These are phyloP conservation scores for Sussaba pulchella DNA, from an alignment of 2,888 invertebrate genomes.

Conservation along the genomic window DNA sequence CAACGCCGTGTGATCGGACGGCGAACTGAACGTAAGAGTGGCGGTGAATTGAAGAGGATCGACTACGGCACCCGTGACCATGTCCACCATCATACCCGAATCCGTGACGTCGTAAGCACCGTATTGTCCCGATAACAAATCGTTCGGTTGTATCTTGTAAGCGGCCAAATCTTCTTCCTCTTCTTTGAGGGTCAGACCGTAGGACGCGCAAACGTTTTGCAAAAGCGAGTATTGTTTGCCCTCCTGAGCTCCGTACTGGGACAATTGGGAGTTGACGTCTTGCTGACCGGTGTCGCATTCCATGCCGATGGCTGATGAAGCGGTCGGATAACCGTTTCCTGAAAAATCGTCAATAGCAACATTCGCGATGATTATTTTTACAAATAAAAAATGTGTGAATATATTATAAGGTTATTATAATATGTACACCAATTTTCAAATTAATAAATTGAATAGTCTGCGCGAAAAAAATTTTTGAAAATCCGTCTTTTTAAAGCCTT, in stretches of 20 bases:
- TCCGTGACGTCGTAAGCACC: constrained; percentile 89
- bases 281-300: constrained; percentile 91
- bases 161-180: constrained; percentile 91
- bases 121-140: constrained; percentile 86
- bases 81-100: constrained; percentile 92
- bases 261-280: constrained; percentile 84
- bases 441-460: no score
- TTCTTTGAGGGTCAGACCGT: constrained; percentile 89
- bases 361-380: constrained; percentile 6
- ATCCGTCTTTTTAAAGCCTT: no score
- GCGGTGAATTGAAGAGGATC: constrained; percentile 94
- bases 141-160: constrained; percentile 90
- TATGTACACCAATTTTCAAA: no score
- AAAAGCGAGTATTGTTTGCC: constrained; percentile 91
- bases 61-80: constrained; percentile 90
- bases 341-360: neutral
- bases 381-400: no score
- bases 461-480: no score
- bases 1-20: constrained; percentile 90
- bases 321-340: constrained; percentile 89
- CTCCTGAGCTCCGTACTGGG: constrained; percentile 83
- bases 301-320: constrained; percentile 90
- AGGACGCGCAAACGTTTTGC: constrained; percentile 91
- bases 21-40: constrained; percentile 91
- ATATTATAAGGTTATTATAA: no score